These are phyloP conservation scores for Sarcophilus harrisii DNA, from an alignment of 2,797 vertebrate genomes.

Conservation along the genomic window DNA sequence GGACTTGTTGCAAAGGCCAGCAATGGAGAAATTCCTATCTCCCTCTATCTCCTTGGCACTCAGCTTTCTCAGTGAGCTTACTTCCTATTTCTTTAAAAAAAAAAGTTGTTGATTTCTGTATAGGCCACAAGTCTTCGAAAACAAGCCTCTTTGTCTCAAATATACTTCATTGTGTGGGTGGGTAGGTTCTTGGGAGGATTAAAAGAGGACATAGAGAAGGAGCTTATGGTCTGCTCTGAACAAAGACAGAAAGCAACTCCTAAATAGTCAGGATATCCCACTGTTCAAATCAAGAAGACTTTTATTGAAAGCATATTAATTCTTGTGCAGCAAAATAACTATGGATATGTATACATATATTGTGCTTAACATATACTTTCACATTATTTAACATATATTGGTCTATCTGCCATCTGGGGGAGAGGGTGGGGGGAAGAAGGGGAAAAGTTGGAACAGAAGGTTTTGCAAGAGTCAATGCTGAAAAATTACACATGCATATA, in stretches of 20 bases:
- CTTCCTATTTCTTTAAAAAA: background rate
- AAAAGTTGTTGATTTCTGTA: background rate
- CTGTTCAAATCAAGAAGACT: background rate
- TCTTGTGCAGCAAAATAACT: no score
- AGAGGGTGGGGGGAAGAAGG: no score
- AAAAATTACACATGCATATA: no score
- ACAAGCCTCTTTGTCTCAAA: background rate
- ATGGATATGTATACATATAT: no score
- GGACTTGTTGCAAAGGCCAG: background rate
- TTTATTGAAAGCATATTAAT: background rate
- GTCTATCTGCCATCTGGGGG: no score
- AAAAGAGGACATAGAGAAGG: background rate
- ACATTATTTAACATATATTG: no score
- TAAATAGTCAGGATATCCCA: background rate
- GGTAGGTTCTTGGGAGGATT: background rate
- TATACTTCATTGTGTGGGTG: background rate
- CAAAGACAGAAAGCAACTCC: background rate
- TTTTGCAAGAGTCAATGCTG: no score
- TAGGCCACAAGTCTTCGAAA: background rate
- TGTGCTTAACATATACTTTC: no score
- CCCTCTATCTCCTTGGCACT: background rate
- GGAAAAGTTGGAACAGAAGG: no score
- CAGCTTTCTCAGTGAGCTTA: background rate
- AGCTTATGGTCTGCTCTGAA: background rate
- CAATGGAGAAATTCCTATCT: background rate